A percentile compares a stretch with the other conserved stretches of the same genome.
Conservation (phyloP, 2,113 vertebrate species). For the Kobus ellipsiprymnus region DNA sequence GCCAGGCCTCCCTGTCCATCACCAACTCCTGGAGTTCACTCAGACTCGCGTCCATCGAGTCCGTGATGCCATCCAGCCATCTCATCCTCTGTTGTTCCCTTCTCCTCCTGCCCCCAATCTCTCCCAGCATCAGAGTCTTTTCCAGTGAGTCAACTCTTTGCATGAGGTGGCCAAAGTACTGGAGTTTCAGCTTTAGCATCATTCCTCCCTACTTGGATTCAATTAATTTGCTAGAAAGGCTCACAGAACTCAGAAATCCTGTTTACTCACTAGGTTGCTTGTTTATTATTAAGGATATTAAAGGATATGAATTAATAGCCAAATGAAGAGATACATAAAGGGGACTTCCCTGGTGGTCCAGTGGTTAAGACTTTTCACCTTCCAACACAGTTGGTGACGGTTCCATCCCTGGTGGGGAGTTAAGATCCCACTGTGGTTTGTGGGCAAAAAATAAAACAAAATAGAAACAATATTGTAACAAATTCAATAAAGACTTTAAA, state of each 20-base stretch:
- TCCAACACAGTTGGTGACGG: background rate
- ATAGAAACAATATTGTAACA: background rate
- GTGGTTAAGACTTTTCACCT: background rate
- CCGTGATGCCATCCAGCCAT: too few relatives aligned
- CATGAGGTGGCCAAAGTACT: too few relatives aligned
- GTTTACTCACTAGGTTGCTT: background rate
- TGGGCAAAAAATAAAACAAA: background rate
- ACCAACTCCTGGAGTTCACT: too few relatives aligned
- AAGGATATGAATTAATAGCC: background rate
- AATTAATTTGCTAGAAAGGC: background rate
- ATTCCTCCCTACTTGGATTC: background rate
- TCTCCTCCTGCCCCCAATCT: too few relatives aligned
- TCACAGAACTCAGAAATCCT: background rate
- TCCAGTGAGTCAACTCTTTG: too few relatives aligned
- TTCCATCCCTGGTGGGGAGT: background rate
- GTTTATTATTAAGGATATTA: background rate
- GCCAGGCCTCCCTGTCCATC: too few relatives aligned
- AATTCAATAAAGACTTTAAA: background rate
- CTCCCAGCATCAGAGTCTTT: too few relatives aligned
- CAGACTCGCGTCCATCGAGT: too few relatives aligned
- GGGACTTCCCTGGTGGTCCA: background rate
- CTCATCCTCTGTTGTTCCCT: too few relatives aligned
- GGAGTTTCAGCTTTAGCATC: too few relatives aligned
- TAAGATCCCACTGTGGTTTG: rapidly evolving
- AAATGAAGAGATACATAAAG: background rate